A percentile compares a stretch with the other conserved stretches of the same genome.
Evolutionary conservation across 2,113 vertebrate species (phyloP).

Genomic region (Syrmaticus mikado): DNA sequence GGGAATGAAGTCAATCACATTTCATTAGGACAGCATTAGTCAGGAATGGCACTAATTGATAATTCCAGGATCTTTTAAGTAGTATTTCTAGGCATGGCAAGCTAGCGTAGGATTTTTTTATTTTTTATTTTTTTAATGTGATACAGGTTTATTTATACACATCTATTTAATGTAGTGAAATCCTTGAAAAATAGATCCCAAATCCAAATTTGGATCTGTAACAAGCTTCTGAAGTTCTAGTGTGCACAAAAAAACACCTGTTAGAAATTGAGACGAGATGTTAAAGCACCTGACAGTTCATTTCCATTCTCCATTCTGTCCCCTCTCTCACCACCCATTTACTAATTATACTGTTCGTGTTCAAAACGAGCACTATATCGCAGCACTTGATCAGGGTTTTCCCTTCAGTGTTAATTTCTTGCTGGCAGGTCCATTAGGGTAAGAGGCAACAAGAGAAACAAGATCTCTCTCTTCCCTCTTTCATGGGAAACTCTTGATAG

Average conservation of each 20-base stretch:
- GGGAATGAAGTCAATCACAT: not conserved
- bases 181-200: not conserved
- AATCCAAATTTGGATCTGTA: not conserved
- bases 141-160: accelerated
- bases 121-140: not conserved
- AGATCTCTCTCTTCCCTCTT: not conserved
- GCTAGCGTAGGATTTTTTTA: not conserved
- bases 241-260: accelerated
- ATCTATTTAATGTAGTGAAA: not conserved
- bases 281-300: not conserved
- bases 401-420: not conserved
- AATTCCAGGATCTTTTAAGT: not conserved
- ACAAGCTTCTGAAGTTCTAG: not conserved
- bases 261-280: not conserved
- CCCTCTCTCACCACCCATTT: not conserved
- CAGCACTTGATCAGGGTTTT: not conserved
- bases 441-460: not conserved
- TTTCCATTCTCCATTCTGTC: not conserved
- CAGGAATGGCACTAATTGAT: not conserved
- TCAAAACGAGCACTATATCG: not conserved
- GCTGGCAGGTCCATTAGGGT: accelerated
- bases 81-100: accelerated
- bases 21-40: not conserved
- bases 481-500: accelerated
- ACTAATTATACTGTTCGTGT: not conserved